These are phyloP conservation scores for Gnathonemus longibarbis DNA, from an alignment of 2,113 vertebrate species.

Conservation along the genomic window DNA sequence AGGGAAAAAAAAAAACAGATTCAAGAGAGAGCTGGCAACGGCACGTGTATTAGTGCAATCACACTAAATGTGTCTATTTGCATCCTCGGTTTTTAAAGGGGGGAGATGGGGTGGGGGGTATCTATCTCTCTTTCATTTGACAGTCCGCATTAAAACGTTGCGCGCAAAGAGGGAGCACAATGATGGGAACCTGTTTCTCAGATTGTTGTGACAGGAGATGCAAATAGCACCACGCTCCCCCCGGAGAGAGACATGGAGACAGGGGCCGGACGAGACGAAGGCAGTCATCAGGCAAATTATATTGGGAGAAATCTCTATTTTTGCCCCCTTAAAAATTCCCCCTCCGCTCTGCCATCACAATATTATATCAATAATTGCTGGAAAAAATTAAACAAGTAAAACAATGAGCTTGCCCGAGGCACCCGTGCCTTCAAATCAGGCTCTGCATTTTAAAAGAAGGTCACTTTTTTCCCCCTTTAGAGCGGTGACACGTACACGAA, in stretches of 20 bases:
- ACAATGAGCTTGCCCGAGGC: conserved; percentile 61
- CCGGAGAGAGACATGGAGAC: conserved; percentile 33
- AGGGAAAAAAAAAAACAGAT: conserved; percentile 38
- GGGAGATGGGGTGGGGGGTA: conserved; percentile 15
- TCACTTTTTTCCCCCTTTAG: conserved; percentile 66
- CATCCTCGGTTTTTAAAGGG: conserved; percentile 32
- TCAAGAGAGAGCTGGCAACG: conserved; percentile 32
- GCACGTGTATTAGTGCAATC: conserved; percentile 53
- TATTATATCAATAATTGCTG: conserved; percentile 74
- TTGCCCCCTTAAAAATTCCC: conserved; percentile 48
- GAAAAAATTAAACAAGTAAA: conserved; percentile 63
- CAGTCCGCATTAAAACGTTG: conserved; percentile 55
- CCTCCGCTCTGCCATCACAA: conserved; percentile 53
- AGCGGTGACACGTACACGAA: conserved; percentile 82
- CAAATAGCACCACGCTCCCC: conserved; percentile 50
- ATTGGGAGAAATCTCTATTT: conserved; percentile 27
- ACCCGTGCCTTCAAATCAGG: conserved; percentile 52
- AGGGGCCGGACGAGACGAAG: conserved; percentile 29
- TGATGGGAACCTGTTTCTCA: conserved; percentile 56
- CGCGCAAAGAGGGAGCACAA: conserved; percentile 36
- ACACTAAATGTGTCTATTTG: conserved; percentile 54
- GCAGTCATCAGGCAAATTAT: conserved; percentile 29
- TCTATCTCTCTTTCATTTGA: conserved; percentile 56
- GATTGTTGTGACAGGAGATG: conserved; percentile 62
- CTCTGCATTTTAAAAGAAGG: conserved; percentile 75